phyloP scores from a whole-genome alignment of 1,140 invertebrate species.

The Hesperophylax magnus region DNA sequence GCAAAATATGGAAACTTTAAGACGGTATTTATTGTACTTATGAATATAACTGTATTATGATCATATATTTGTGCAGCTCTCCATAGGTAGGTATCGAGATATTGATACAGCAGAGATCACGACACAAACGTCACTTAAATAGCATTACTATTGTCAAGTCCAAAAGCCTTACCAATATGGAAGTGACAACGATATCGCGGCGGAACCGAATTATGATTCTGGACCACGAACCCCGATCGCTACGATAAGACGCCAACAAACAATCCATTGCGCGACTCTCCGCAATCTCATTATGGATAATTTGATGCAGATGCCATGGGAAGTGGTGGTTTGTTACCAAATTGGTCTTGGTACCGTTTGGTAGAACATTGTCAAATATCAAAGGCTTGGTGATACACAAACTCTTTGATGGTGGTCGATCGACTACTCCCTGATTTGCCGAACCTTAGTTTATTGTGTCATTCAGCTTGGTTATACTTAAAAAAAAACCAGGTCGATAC shows the following conservation, averaged over 20 bases:
- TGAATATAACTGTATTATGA: too few relatives aligned
- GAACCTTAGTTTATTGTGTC: too few relatives aligned
- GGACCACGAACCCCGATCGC: constrained; percentile 25
- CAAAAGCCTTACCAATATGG: constrained; percentile 46
- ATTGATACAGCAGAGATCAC: constrained; percentile 33
- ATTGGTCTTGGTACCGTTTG: not conserved
- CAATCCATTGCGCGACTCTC: constrained; percentile 6
- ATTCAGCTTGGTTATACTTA: too few relatives aligned
- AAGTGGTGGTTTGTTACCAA: not conserved
- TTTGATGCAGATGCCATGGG: constrained; percentile 18
- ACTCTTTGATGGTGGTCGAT: too few relatives aligned
- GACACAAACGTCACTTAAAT: constrained; percentile 32
- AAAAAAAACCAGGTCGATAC: too few relatives aligned
- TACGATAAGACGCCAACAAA: not conserved
- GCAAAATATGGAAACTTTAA: too few relatives aligned
- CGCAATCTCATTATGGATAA: constrained; percentile 33
- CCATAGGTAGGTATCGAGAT: not conserved
- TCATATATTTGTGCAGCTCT: not conserved
- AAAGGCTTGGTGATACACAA: too few relatives aligned
- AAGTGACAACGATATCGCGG: constrained; percentile 44
- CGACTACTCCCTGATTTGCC: too few relatives aligned
- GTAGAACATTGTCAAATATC: not conserved
- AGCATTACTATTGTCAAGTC: constrained; percentile 37
- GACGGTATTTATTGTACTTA: too few relatives aligned
- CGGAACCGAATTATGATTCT: constrained; percentile 52